Conservation (phyloP, 2,888 invertebrate genomes). For the Apodemia zela region DNA sequence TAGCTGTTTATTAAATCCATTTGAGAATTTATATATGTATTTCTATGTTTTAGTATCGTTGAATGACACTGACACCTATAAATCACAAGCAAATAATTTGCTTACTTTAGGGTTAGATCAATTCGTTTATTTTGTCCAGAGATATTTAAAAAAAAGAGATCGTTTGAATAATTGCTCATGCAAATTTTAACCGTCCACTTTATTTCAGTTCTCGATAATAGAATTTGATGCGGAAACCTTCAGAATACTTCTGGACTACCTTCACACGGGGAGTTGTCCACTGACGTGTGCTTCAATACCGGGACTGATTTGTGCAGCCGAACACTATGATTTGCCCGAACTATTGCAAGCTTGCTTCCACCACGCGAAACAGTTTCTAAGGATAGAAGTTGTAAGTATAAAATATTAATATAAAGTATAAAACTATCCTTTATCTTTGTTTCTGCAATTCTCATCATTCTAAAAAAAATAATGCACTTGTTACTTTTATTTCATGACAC, state of each 20-base stretch:
- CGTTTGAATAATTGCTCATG: too few relatives aligned
- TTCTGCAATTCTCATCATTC: too few relatives aligned
- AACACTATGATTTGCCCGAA: conserved; percentile 96
- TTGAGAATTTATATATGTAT: too few relatives aligned
- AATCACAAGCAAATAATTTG: too few relatives aligned
- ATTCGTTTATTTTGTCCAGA: background rate
- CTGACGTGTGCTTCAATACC: conserved; percentile 95
- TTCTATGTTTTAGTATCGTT: too few relatives aligned
- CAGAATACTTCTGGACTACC: conserved; percentile 92
- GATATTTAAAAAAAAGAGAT: too few relatives aligned
- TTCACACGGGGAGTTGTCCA: conserved; percentile 95
- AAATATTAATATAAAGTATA: background rate
- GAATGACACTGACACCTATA: too few relatives aligned
- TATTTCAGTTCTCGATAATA: conserved; percentile 92
- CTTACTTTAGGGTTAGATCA: background rate
- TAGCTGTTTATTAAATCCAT: too few relatives aligned
- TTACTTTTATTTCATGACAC: too few relatives aligned
- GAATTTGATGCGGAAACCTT: conserved; percentile 97
- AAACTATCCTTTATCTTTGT: too few relatives aligned
- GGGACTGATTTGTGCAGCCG: conserved; percentile 95
- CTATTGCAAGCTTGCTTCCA: conserved; percentile 96
- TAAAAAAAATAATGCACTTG: too few relatives aligned
- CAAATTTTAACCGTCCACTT: conserved; percentile 25
- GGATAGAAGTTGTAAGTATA: conserved; percentile 90
- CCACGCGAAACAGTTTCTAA: conserved; percentile 95